phyloP scores from a whole-genome alignment of 2,888 invertebrate species.

The Phengaris alcon region DNA sequence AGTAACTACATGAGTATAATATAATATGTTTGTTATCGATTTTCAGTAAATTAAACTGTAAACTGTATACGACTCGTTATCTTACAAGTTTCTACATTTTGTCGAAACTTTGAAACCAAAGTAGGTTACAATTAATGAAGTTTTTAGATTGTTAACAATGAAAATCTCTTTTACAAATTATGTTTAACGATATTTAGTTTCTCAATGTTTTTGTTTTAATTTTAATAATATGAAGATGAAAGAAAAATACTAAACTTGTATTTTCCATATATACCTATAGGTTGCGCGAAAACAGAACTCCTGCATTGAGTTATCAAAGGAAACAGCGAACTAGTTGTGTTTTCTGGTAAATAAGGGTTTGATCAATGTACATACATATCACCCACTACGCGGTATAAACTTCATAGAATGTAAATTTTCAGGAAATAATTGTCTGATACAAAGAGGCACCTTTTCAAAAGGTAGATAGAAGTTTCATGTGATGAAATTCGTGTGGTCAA shows the following conservation, averaged over 20 bases:
- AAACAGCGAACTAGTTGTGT: neutral
- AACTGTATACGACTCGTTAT: neutral
- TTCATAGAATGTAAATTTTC: neutral
- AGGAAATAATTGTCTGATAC: neutral
- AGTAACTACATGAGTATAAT: too few species aligned
- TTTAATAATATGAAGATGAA: neutral
- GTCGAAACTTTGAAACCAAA: constrained; percentile 11
- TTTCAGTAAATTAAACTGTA: neutral
- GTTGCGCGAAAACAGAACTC: neutral
- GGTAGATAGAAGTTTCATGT: too few species aligned
- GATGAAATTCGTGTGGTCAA: too few species aligned
- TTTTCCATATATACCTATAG: neutral
- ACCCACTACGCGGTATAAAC: neutral
- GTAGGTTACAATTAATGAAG: neutral
- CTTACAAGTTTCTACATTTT: constrained; percentile 21
- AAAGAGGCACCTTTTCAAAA: too few species aligned
- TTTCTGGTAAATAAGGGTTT: constrained; percentile 3
- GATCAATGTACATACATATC: neutral
- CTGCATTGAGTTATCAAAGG: neutral
- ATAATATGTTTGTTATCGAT: neutral
- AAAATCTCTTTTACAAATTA: neutral
- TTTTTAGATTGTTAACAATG: neutral
- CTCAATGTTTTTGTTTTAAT: neutral
- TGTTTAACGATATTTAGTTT: neutral
- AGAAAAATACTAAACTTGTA: neutral